Evolutionary conservation across 2,113 vertebrate genomes (phyloP), one percentile per base, ranked within the genome.

Genomic region (Myotis yumanensis): DNA sequence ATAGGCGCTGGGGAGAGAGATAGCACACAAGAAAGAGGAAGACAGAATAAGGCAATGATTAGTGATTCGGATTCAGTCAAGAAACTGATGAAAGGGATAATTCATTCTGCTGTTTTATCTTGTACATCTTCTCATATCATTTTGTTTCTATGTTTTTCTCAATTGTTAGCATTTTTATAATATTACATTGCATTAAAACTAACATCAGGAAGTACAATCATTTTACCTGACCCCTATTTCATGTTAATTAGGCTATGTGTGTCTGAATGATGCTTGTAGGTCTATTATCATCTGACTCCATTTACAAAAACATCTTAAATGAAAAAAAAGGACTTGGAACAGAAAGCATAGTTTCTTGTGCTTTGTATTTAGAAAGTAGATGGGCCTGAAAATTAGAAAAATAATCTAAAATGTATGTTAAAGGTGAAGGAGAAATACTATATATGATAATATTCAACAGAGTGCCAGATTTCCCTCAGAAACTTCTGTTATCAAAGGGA

Each of bases 1-100:
- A 95, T 98, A 96, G 97, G 73, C 57, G 23, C 15, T 40, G 28
- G 12, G 51, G 10, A 66, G 66, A 72, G 62, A 83, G 25, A 75
- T 7, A 16, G 40, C 20, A 16, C 11, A 7, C 28, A 57, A 7
- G 28, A 28, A 54, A 4, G 25, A 80, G n/a, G 37, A 32, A 89
- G 68, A n/a, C 11, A 11, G 40, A 69, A 22, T 37, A 5, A n/a
- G 72, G 43, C 51, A 84, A 32, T 2, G 12, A 25, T 48, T 1
- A 51, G 68, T 5, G 59, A 48, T 32, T 16, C 6, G 1, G 9
- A 35, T 11, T 46, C 46, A 32, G 4, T 5, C n/a, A 40, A 32
- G n/a, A 71, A 46, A 20, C 1, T 25, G 25, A 14, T 32, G 37
- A 32, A 32, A 23, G 64, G 62, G 57, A 11, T 79, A 73, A 0